Evolutionary conservation across 2,113 vertebrate genomes (phyloP).

Genomic region (Psettodes erumei): DNA sequence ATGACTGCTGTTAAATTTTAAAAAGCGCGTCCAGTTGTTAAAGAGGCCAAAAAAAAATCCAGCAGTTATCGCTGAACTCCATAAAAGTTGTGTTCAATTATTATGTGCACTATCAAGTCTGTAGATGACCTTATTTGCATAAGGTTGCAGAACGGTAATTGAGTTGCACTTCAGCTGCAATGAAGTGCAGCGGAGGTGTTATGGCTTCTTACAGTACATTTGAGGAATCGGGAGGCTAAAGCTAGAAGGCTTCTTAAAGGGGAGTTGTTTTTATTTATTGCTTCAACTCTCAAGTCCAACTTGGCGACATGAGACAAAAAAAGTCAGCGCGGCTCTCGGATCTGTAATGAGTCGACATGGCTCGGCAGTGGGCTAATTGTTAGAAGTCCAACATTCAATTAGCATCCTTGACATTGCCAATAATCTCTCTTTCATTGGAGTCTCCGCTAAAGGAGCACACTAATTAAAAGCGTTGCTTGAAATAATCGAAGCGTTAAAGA

Average conservation of each 20-base stretch:
- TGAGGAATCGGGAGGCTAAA: neutral
- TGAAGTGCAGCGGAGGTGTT: neutral
- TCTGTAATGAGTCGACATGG: constrained; percentile 76
- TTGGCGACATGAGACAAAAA: constrained; percentile 43
- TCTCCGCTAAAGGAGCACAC: constrained; percentile 77
- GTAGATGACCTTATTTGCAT: neutral
- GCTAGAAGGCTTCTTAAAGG: neutral
- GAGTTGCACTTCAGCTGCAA: neutral
- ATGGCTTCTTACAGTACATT: neutral
- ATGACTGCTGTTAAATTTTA: neutral
- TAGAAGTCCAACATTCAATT: constrained; percentile 87
- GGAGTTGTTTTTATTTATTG: constrained; percentile 17
- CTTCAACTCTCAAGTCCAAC: constrained; percentile 27
- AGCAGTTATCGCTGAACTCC: neutral
- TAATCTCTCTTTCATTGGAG: constrained; percentile 84
- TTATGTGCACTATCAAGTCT: neutral
- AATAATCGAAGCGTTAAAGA: constrained; percentile 83
- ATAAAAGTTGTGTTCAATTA: neutral
- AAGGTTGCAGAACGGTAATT: no score
- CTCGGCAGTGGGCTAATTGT: constrained; percentile 79
- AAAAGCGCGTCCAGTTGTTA: neutral
- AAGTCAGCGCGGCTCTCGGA: constrained; percentile 59
- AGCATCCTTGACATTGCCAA: constrained; percentile 86
- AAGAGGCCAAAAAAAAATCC: neutral
- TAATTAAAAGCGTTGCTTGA: constrained; percentile 83